Percentiles rank a stretch among this genome's conserved stretches.
Conservation (phyloP, 2,797 vertebrate species). For the Ptychobarbus kaznakovi region DNA sequence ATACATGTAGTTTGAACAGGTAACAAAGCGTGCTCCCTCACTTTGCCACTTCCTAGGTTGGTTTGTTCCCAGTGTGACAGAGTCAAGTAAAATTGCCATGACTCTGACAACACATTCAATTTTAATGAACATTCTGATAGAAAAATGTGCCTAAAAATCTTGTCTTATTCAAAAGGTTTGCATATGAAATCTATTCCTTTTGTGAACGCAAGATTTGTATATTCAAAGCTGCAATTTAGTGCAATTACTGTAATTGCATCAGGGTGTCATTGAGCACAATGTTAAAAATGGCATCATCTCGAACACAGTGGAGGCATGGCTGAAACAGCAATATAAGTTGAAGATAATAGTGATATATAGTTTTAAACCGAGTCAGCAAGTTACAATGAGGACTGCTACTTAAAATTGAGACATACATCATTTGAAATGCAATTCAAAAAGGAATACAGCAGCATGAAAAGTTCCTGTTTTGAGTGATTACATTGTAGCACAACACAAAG, state of each 20-base stretch:
- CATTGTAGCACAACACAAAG: conserved; percentile 19
- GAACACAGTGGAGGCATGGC: neutral
- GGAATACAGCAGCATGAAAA: conserved; percentile 16
- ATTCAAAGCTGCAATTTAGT: conserved; percentile 39
- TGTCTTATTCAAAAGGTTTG: conserved; percentile 39
- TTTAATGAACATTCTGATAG: conserved; percentile 21
- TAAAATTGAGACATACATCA: conserved; percentile 34
- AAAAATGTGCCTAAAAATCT: conserved; percentile 25
- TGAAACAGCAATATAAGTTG: conserved; percentile 24
- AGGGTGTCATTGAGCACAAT: conserved; percentile 34
- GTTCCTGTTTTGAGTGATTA: conserved; percentile 10
- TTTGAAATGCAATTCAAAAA: conserved; percentile 11
- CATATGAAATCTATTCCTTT: conserved; percentile 47
- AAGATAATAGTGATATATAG: conserved; percentile 39
- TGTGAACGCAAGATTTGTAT: conserved; percentile 29
- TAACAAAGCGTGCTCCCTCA: neutral
- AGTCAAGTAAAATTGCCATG: conserved; percentile 33
- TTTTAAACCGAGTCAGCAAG: conserved; percentile 40
- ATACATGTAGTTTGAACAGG: neutral
- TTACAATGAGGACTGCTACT: neutral
- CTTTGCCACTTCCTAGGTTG: neutral
- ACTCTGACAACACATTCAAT: conserved; percentile 10
- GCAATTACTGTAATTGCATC: conserved; percentile 43
- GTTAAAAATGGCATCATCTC: conserved; percentile 43
- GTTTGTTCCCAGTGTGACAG: neutral